phyloP scores from a whole-genome alignment of 2,888 invertebrate genomes.

The Ophion costatus region DNA sequence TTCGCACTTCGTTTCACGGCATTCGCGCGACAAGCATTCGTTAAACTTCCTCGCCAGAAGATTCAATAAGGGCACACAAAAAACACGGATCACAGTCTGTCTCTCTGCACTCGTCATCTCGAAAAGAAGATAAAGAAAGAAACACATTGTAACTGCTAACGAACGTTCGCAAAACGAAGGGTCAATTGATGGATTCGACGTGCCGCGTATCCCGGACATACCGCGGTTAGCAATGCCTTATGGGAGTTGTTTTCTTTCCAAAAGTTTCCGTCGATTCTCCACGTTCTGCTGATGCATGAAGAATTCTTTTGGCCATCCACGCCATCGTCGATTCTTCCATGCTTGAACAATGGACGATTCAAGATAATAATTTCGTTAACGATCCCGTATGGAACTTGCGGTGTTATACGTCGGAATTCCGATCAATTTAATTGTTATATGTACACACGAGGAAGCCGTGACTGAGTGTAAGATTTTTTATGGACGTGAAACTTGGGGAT shows the following conservation, averaged over 20 bases:
- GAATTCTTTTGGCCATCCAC: too few species aligned
- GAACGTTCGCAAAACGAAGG: constrained; percentile 44
- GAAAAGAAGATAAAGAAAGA: constrained; percentile 64
- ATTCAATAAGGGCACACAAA: constrained; percentile 79
- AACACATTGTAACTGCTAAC: constrained; percentile 31
- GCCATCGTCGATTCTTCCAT: not conserved
- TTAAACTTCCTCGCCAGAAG: constrained; percentile 69
- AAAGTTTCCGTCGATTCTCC: too few species aligned
- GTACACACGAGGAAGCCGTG: constrained; percentile 57
- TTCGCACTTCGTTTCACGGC: not conserved
- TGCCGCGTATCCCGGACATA: not conserved
- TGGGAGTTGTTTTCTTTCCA: not conserved
- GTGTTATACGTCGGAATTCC: constrained; percentile 22
- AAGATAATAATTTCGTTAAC: not conserved
- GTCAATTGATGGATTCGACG: constrained; percentile 36
- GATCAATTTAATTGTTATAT: constrained; percentile 42
- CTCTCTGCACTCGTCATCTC: constrained; percentile 77
- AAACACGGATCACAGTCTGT: constrained; percentile 82
- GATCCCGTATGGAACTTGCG: constrained; percentile 43
- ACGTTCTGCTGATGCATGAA: not conserved
- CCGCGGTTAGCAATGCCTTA: not conserved
- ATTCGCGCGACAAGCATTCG: constrained; percentile 42
- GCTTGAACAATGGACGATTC: too few species aligned
- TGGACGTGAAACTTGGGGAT: constrained; percentile 49
- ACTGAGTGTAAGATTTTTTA: constrained; percentile 52